phyloP scores from a whole-genome alignment of 2,888 invertebrate genomes.

The Drosophila quinaria region DNA sequence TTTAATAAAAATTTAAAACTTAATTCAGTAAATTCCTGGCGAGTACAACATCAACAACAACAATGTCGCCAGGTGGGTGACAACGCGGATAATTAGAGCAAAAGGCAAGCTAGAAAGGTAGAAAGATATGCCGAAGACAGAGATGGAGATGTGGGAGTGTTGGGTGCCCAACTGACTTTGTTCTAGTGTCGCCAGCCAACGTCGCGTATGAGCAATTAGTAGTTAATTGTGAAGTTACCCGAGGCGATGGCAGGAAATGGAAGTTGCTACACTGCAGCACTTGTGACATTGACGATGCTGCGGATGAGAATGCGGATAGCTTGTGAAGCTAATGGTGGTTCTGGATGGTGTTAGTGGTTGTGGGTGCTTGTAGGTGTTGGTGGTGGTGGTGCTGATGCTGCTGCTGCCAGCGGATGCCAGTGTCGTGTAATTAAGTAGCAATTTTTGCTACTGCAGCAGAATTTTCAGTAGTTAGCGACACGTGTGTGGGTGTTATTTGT shows the following conservation, averaged over 20 bases:
- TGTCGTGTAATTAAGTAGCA: conserved; percentile 75
- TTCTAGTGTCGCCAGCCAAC: conserved; percentile 64
- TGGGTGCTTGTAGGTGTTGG: too few relatives aligned
- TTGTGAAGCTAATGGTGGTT: conserved; percentile 16
- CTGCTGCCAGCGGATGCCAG: conserved; percentile 40
- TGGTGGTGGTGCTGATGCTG: conserved; percentile 10
- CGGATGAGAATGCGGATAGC: conserved; percentile 49
- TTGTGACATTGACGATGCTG: conserved; percentile 73
- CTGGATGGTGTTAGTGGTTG: conserved; percentile 1
- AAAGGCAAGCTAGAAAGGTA: conserved; percentile 35
- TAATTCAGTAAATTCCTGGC: conserved; percentile 74
- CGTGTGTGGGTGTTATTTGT: conserved; percentile 17
- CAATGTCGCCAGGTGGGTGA: conserved; percentile 46
- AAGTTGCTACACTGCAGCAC: conserved; percentile 62
- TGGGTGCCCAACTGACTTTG: conserved; percentile 53
- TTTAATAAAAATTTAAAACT: conserved; percentile 82
- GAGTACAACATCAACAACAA: conserved; percentile 34
- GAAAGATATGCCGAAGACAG: conserved; percentile 3
- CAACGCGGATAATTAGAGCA: conserved; percentile 76
- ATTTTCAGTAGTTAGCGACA: conserved; percentile 65
- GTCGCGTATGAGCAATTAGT: conserved; percentile 81
- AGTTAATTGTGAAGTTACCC: conserved; percentile 78
- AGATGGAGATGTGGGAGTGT: background rate
- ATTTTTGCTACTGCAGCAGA: conserved; percentile 75
- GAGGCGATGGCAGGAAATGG: conserved; percentile 57